Evolutionary conservation across 2,113 vertebrate genomes (phyloP).

Genomic region (Oryzias woworae): DNA sequence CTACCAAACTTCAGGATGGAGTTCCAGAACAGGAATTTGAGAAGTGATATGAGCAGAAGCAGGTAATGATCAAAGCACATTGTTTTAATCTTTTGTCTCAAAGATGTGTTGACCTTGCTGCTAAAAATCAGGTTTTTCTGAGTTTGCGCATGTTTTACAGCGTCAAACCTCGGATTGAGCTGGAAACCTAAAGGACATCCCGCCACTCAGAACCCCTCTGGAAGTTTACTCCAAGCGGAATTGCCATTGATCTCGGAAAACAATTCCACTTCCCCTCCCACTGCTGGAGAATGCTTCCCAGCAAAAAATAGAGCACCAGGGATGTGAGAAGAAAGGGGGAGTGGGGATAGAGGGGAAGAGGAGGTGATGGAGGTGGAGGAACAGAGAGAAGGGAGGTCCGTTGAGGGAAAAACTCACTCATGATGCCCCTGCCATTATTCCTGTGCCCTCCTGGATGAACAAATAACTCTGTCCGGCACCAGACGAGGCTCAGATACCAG

Average conservation of each 20-base stretch:
- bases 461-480: constrained; percentile 39
- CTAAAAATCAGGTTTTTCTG: too few species aligned
- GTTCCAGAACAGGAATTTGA: not conserved
- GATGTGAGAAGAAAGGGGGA: constrained; percentile 76
- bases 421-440: constrained; percentile 80
- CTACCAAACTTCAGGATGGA: constrained; percentile 6
- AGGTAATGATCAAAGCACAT: not conserved
- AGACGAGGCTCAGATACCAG: constrained; percentile 17
- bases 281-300: constrained; percentile 83
- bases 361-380: constrained; percentile 73
- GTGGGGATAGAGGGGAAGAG: constrained; percentile 68
- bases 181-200: constrained; percentile 9
- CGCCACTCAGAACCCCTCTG: constrained; percentile 35
- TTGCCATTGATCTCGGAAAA: constrained; percentile 86
- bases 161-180: not conserved
- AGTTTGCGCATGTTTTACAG: not conserved
- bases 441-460: constrained; percentile 68
- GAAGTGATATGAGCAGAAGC: constrained; percentile 12
- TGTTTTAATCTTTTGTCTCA: too few species aligned
- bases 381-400: constrained; percentile 70
- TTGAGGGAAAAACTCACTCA: constrained; percentile 60
- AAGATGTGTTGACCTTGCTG: too few species aligned
- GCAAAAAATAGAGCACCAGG: constrained; percentile 82
- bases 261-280: constrained; percentile 94
- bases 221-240: constrained; percentile 59